Conservation (phyloP, 2,113 vertebrate species). For the Muntiacus muntjak region DNA sequence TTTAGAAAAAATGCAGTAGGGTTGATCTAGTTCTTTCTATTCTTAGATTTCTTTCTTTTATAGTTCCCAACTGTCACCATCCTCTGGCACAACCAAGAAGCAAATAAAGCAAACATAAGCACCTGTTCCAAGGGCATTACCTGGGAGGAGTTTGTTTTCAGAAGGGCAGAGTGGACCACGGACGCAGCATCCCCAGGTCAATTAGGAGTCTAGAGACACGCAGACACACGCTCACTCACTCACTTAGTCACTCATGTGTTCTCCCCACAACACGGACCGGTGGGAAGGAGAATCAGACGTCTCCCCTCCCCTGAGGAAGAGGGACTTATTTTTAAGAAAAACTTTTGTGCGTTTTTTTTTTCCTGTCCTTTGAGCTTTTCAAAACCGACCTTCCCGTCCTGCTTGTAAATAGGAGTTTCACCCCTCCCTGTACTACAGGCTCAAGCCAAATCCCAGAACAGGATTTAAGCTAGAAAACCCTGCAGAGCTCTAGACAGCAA, state of each 20-base stretch:
- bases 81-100: background rate
- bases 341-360: background rate
- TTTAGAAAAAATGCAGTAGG: background rate
- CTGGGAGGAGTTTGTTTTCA: background rate
- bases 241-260: background rate
- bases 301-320: background rate
- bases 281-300: background rate
- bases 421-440: background rate
- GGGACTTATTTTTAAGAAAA: background rate
- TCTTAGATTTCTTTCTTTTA: constrained; percentile 1
- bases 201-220: background rate
- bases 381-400: background rate
- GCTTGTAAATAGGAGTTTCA: background rate
- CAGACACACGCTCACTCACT: background rate
- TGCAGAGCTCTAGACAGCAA: background rate
- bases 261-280: background rate
- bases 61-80: background rate
- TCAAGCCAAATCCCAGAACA: background rate
- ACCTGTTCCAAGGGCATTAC: background rate
- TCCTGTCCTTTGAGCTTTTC: background rate
- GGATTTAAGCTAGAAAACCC: background rate
- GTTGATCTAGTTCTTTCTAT: background rate
- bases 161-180: background rate
- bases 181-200: background rate
- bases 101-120: background rate